phyloP scores from a whole-genome alignment of 1,140 invertebrate species.

The Philopotamus ludificatus region DNA sequence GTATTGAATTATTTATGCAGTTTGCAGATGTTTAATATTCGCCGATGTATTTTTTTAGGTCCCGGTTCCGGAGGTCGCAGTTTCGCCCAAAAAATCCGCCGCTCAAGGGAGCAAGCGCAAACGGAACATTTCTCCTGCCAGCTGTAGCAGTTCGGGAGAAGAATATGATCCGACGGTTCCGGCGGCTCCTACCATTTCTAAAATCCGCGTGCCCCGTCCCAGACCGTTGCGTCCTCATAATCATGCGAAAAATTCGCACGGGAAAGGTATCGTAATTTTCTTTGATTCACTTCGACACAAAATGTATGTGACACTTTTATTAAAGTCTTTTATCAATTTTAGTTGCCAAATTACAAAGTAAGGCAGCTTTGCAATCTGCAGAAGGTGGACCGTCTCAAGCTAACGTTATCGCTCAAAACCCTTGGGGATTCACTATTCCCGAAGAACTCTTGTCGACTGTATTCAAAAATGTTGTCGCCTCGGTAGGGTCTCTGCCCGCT shows the following conservation, averaged over 20 bases:
- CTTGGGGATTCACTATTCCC: slow-evolving; percentile 63
- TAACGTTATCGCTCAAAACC: slow-evolving; percentile 48
- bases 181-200: slow-evolving; percentile 47
- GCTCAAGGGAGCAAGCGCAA: neutral
- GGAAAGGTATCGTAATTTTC: slow-evolving; percentile 6
- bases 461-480: slow-evolving; percentile 64
- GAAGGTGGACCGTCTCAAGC: slow-evolving; percentile 42
- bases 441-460: slow-evolving; percentile 67
- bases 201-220: slow-evolving; percentile 48
- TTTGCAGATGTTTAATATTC: too few relatives aligned
- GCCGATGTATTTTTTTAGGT: neutral
- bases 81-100: neutral
- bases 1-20: too few relatives aligned
- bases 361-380: neutral
- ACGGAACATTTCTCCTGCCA: slow-evolving; percentile 9
- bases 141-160: slow-evolving; percentile 50
- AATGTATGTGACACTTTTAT: neutral
- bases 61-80: neutral
- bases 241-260: slow-evolving; percentile 23
- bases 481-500: slow-evolving; percentile 70
- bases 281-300: neutral
- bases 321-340: too few relatives aligned
- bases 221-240: slow-evolving; percentile 29
- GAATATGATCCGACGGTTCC: slow-evolving; percentile 51
- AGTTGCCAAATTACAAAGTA: slow-evolving; percentile 22